Evolutionary conservation across 2,113 vertebrate species (phyloP), one percentile per base, ranked within the genome.

Genomic region (Vidua chalybeata): DNA sequence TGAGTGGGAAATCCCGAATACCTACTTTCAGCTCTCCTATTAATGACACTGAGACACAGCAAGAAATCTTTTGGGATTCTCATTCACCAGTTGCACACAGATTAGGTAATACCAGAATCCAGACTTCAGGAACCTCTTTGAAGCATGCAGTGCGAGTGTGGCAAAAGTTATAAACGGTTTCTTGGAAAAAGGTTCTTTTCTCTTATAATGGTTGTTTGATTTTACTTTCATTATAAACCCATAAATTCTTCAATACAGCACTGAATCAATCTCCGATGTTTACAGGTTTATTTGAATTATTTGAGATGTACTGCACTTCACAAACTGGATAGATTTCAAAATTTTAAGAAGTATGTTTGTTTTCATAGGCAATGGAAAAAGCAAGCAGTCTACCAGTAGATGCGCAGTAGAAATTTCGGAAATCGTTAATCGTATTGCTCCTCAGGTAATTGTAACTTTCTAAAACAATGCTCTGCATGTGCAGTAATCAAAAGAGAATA

Each of bases 371-470:
- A 91, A 49, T 91, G 93, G 95, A 96, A 96, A 89, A 82, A 94
- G 59, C 93, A 98, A 97, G 84, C 94, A 69, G 39, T 56, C 90
- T 52, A 49, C 92, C 41, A 93, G 67, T 21, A 85, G 80, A 73
- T 97, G 96, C 31, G 92, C 93, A n/a, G 98, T 99, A 85, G 98
- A 99, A 93, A 99, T 99, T 96, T 98, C 99, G 5, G 99, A 99
- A 89, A 99, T 99, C 81, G 99, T 99, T 58, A 99, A 98, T 96
- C 98, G 99, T 11, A 99, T 99, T 93, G 99, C 99, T 95, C 99
- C 99, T 90, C 98, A 99, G 98, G 99, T 99, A 98, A 98, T 76
- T 94, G 64, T 46, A 23, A 22, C 45, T 90, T 89, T 66, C 68
- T 73, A 8, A 58, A 84, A n/a, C 37, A 75, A 5, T 5, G 4